A percentile compares a stretch with the other conserved stretches of the same genome.
These are phyloP conservation scores for Aptenodytes patagonicus DNA, from an alignment of 2,113 vertebrate species.

Conservation along the genomic window DNA sequence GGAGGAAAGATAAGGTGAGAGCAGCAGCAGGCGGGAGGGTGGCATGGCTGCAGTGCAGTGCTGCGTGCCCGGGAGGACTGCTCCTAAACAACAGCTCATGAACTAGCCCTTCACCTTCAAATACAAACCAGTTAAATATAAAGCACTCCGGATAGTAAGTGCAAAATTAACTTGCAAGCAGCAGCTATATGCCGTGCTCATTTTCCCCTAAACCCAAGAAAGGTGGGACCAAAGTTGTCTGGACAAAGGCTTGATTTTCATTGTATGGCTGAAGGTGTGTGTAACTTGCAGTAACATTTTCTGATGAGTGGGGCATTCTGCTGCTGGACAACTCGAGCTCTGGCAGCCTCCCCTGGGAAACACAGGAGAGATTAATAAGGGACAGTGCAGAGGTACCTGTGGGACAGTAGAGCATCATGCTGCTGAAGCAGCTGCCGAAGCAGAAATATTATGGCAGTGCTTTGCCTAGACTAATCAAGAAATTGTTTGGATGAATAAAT, in stretches of 20 bases:
- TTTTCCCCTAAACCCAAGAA: neutral
- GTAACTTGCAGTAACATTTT: fast-evolving
- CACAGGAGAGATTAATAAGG: neutral
- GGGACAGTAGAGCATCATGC: too few species aligned
- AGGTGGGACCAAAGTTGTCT: fast-evolving
- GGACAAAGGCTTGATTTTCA: fast-evolving
- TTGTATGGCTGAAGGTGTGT: fast-evolving
- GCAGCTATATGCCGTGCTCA: fast-evolving
- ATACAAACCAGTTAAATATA: fast-evolving
- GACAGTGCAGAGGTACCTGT: neutral
- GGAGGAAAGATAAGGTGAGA: neutral
- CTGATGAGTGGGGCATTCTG: neutral
- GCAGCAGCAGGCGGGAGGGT: neutral
- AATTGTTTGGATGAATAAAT: neutral
- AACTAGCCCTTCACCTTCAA: neutral
- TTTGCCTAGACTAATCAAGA: neutral
- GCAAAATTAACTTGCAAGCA: neutral
- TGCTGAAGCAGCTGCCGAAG: neutral
- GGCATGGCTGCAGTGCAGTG: neutral
- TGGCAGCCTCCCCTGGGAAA: neutral
- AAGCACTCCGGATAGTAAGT: fast-evolving
- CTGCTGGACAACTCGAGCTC: neutral
- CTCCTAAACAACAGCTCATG: fast-evolving
- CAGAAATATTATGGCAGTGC: neutral
- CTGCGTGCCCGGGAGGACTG: fast-evolving